Conservation (phyloP, 2,113 vertebrate genomes). For the Alces alces region DNA sequence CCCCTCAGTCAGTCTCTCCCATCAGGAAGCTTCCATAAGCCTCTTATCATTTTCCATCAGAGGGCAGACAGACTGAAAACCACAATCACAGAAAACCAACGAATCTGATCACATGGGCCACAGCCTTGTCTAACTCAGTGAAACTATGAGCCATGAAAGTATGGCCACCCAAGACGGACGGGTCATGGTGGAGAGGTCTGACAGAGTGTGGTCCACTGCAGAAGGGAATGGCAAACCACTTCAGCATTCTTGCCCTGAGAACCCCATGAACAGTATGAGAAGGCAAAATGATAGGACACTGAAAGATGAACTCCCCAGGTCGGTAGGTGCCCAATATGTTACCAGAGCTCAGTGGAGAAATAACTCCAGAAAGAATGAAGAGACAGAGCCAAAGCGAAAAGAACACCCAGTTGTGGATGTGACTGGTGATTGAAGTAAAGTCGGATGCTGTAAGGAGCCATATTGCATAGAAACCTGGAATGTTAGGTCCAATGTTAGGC, state of each 20-base stretch:
- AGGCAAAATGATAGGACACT: not conserved
- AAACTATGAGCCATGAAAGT: not conserved
- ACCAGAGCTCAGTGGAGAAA: not conserved
- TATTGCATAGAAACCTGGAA: not conserved
- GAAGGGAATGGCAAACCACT: not conserved
- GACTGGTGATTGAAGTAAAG: not conserved
- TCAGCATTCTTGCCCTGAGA: not conserved
- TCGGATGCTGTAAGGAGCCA: not conserved
- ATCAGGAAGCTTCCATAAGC: not conserved
- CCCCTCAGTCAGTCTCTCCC: not conserved
- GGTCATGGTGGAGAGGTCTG: not conserved
- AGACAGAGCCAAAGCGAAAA: not conserved
- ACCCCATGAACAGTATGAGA: not conserved
- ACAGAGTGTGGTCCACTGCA: not conserved
- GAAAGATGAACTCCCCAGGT: not conserved
- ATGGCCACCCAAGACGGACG: rapidly evolving
- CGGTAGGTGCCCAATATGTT: not conserved
- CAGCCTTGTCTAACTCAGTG: not conserved
- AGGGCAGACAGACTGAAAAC: not conserved
- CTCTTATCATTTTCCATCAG: not conserved
- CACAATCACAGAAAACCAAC: not conserved
- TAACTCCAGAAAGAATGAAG: not conserved
- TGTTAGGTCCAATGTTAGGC: not conserved
- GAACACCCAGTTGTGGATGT: not conserved
- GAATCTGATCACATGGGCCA: not conserved